A percentile compares a stretch with the other conserved stretches of the same genome.
phyloP scores from a whole-genome alignment of 2,888 invertebrate species.

The Zaprionus lineosus region DNA sequence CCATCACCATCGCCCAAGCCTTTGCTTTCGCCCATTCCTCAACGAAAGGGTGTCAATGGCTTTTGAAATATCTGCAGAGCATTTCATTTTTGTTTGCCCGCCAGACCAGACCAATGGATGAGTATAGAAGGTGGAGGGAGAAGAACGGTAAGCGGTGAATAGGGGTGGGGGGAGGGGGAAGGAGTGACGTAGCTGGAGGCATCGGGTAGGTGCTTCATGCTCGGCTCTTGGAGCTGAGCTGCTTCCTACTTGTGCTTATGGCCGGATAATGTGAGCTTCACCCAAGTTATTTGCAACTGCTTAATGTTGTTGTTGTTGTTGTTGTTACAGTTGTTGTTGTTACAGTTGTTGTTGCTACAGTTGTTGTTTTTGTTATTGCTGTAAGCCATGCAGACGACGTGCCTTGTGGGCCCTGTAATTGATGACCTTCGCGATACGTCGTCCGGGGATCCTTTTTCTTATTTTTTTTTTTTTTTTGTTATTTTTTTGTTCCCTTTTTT shows the following conservation, averaged over 20 bases:
- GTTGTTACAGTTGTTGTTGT: slow-evolving; percentile 25
- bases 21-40: slow-evolving; percentile 20
- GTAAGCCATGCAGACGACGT: slow-evolving; percentile 52
- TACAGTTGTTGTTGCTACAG: slow-evolving; percentile 32
- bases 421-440: slow-evolving; percentile 75
- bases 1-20: background rate
- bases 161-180: background rate
- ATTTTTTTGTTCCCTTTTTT: slow-evolving; percentile 11
- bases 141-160: no score
- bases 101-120: slow-evolving; percentile 35
- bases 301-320: slow-evolving; percentile 25
- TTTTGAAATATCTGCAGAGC: slow-evolving; percentile 77
- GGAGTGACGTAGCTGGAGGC: no score
- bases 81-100: slow-evolving; percentile 66
- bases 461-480: slow-evolving; percentile 8
- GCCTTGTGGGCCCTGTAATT: slow-evolving; percentile 66
- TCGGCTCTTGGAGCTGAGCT: no score
- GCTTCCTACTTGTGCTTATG: slow-evolving; percentile 73
- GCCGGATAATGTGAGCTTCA: slow-evolving; percentile 71
- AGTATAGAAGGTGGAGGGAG: background rate
- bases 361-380: slow-evolving; percentile 36
- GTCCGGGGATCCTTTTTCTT: slow-evolving; percentile 54
- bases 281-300: slow-evolving; percentile 76
- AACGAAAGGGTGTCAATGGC: slow-evolving; percentile 80
- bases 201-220: no score